Evolutionary conservation across 2,113 vertebrate genomes (phyloP), one percentile per base, ranked within the genome.

Genomic region (Hyperopisus bebe): DNA sequence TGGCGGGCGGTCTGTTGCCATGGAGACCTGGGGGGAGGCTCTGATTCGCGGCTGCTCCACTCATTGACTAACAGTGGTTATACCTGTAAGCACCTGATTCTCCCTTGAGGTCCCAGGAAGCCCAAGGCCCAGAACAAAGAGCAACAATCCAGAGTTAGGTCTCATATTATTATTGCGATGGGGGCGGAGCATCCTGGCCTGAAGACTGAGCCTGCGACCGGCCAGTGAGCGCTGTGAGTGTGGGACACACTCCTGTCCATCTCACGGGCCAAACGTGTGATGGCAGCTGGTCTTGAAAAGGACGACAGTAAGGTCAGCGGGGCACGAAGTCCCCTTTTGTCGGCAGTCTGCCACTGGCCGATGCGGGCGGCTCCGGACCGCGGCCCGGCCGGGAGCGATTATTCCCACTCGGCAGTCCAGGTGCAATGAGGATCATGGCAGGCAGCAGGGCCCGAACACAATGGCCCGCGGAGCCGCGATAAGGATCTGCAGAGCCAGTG

Each of bases 401-500:
- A 95, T 96, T 96, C 95, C 94, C 94, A 94, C 94, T 88, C 80
- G 92, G 91, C 94, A 95, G 95, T 94, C 94, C 92, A 93, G 94
- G 92, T 94, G 93, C 94, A 95, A 94, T 94, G 93, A 94, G 94
- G 95, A 92, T 93, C 92, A 95, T 95, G 95, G 95, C 95, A 94
- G 93, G 91, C 90, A 89, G 92, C 95, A 93, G 95, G 95, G 95
- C 95, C 35, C 93, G 92, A 93, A 90, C 94, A 96, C 95, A 96
- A 96, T 95, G 91, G 94, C 94, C 94, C 92, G 93, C 91, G 7
- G 89, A 94, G 93, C 93, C 93, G 88, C 90, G 95, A 96, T 96
- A 95, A 96, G 94, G 94, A 96, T 96, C 96, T 96, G 95, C 95
- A 96, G 95, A 94, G 94, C 94, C 94, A 95, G 95, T 94, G 94